Evolutionary conservation across 53 echinoderm and acorn worm genomes (phyloP).

Genomic region (Crossaster papposus): DNA sequence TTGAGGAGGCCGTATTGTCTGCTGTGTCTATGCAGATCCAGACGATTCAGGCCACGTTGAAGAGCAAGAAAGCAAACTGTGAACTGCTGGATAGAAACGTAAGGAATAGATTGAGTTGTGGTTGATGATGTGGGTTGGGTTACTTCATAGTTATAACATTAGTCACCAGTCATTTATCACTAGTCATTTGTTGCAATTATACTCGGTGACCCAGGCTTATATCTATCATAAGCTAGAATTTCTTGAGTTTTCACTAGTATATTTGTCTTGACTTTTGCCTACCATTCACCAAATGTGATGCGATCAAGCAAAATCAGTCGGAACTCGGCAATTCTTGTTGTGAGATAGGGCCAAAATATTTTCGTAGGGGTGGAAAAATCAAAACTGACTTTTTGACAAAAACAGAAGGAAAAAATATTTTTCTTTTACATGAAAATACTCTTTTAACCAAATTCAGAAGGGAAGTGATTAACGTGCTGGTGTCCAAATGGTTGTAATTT

Average conservation of each 20-base stretch:
- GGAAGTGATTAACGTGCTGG: too few relatives aligned
- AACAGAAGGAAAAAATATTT: too few relatives aligned
- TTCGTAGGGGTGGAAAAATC: too few relatives aligned
- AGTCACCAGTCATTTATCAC: background rate
- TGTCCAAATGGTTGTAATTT: too few relatives aligned
- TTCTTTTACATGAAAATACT: too few relatives aligned
- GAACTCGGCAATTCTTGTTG: too few relatives aligned
- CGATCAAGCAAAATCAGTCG: too few relatives aligned
- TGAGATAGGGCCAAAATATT: too few relatives aligned
- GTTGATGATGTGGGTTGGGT: background rate
- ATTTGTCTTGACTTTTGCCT: background rate
- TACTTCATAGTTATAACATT: background rate
- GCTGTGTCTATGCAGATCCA: slow-evolving; percentile 99
- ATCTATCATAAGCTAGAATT: background rate
- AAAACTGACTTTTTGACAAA: too few relatives aligned
- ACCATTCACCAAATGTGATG: background rate
- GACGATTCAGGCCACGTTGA: slow-evolving; percentile 94
- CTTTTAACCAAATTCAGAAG: too few relatives aligned
- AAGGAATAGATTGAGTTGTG: slow-evolving; percentile 6
- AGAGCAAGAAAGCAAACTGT: slow-evolving; percentile 90
- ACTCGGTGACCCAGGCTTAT: background rate
- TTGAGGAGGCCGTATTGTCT: slow-evolving; percentile 97
- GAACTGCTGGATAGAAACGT: slow-evolving; percentile 91
- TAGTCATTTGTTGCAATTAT: background rate
- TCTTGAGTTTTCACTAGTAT: background rate